Conservation (phyloP, 1,140 invertebrate species). For the Campoletis sonorensis region DNA sequence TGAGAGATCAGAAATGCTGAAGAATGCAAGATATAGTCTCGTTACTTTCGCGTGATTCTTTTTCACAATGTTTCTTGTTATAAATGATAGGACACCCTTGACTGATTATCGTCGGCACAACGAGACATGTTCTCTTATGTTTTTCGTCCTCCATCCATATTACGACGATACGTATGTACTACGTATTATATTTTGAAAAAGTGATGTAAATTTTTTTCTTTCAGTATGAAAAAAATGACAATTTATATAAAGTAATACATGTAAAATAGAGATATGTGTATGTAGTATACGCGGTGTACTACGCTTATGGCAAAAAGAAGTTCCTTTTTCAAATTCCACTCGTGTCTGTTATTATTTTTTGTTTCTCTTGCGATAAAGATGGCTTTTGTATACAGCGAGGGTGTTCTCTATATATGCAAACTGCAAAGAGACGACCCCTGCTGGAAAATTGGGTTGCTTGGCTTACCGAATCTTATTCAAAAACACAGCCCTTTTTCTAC, state of each 20-base stretch:
- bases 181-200: neutral
- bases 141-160: neutral
- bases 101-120: neutral
- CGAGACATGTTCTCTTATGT: neutral
- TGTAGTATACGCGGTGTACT: neutral
- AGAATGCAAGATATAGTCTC: conserved; percentile 33
- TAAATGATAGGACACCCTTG: conserved; percentile 16
- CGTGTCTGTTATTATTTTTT: conserved; percentile 7
- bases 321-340: conserved; percentile 7
- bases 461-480: neutral
- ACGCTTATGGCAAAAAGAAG: neutral
- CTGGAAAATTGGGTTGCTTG: conserved; percentile 12
- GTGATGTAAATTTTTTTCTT: neutral
- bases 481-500: neutral
- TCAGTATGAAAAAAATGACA: neutral
- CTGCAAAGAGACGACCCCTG: neutral
- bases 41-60: neutral
- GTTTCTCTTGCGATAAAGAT: conserved; percentile 6
- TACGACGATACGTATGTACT: neutral
- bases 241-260: neutral
- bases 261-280: neutral
- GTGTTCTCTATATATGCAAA: conserved; percentile 2
- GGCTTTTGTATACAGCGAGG: neutral
- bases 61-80: neutral
- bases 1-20: conserved; percentile 33